Base-by-base conservation (phyloP, 1,140 invertebrate species). In the Neodiprion lecontei region DNA sequence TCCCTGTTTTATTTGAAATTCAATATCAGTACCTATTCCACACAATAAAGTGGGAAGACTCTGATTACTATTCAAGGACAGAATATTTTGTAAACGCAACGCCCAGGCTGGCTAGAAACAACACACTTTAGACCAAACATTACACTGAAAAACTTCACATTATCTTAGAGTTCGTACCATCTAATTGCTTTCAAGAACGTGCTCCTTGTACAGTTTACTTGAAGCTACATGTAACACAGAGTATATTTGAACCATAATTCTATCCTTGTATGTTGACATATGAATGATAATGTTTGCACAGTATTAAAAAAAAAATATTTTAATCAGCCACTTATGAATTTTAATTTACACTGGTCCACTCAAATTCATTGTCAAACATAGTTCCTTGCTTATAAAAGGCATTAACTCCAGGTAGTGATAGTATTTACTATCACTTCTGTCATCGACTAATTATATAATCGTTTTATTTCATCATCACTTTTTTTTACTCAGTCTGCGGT, bases 401-500 rank as follows among this genome's bases (percentile, higher is more conserved):
- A 14, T 65, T 14, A 65, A 14, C 28, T 40, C 5, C 28, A 40
- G 28, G 28, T 40, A 40, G 28, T 40, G 28, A 23, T 69, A 14
- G 12, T 23, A 4, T 69, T 23, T 21, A 69, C 21, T 28, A 69
- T 69, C 17, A 23, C 67, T 21, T 69, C 17, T 21, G 23, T 69
- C 40, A 11, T 69, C 11, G 67, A 69, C 11, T 12, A 69, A 23
- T 47, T 21, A 21, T 21, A 14, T 69, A 47, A 69, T 47, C 3
- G 67, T 23, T 69, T 28, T 67, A 70, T 72, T 48, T 72, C 66
- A 71, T 75, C 73, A 75, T 70, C 66, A 71, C 61, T 70, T 73
- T 65, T 40, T 69, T 73, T 77, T 74, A 73, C 67, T 72, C 68
- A 49, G 74, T 70, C 68, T 67, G 49, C 50, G 48, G 21, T 14